phyloP scores from a whole-genome alignment of 92 coral and sea anemone species.

The Paramuricea clavata region DNA sequence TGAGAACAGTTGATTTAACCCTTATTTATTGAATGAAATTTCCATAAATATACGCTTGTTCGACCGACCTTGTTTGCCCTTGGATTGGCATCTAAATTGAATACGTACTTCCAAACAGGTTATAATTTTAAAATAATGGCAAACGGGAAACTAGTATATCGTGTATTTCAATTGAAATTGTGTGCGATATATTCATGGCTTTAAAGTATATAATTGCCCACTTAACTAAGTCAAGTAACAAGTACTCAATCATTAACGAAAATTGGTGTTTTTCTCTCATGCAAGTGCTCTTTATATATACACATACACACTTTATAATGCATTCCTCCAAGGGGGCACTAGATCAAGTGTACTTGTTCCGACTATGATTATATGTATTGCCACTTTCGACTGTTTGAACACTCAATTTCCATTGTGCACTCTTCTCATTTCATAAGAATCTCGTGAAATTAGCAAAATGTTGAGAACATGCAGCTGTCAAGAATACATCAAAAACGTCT shows the following conservation, averaged over 20 bases:
- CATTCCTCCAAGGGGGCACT: not conserved
- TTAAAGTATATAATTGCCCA: not conserved
- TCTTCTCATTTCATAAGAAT: no score
- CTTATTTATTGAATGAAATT: no score
- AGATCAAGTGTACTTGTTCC: not conserved
- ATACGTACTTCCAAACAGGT: not conserved
- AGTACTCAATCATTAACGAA: slow-evolving; percentile 2
- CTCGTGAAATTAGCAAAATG: no score
- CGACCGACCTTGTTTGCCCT: slow-evolving; percentile 19
- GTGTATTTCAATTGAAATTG: not conserved
- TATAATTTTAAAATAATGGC: not conserved
- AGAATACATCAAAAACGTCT: no score
- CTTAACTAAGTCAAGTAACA: slow-evolving; percentile 3
- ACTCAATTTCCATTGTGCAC: no score
- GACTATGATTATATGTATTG: no score
- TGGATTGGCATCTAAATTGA: not conserved
- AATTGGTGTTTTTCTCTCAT: not conserved
- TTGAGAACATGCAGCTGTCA: no score
- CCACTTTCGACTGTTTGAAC: no score
- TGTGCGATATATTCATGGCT: not conserved
- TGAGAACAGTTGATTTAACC: slow-evolving; percentile 7
- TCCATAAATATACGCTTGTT: slow-evolving; percentile 48
- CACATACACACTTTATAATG: not conserved
- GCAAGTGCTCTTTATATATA: not conserved
- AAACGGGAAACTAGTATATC: not conserved